These are phyloP conservation scores for Odontesthes bonariensis DNA, from an alignment of 2,113 vertebrate species.

Conservation along the genomic window DNA sequence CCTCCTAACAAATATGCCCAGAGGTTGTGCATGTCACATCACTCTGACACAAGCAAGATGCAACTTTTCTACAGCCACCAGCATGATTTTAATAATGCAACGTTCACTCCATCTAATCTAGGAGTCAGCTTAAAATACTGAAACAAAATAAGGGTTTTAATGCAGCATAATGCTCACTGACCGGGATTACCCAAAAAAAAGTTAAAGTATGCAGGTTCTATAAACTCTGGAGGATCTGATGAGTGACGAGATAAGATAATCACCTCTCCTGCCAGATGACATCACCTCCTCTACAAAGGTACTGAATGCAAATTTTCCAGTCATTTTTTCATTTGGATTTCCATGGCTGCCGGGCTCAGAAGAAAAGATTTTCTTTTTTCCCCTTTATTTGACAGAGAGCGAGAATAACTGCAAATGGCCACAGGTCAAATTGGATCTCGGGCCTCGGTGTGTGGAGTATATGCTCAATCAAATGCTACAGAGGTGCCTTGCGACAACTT, in stretches of 20 bases:
- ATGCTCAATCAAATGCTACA: no score
- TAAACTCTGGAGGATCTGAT: conserved; percentile 49
- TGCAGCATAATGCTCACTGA: conserved; percentile 17
- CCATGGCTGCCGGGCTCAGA: neutral
- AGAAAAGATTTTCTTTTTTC: no score
- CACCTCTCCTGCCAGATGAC: conserved; percentile 16
- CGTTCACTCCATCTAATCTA: conserved; percentile 27
- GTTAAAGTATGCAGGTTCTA: conserved; percentile 48
- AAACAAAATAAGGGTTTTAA: conserved; percentile 54
- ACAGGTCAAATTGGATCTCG: neutral
- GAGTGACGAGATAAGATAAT: conserved; percentile 50
- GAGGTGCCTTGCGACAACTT: neutral
- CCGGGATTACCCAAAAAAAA: conserved; percentile 26
- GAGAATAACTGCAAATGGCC: neutral
- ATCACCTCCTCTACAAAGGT: conserved; percentile 12
- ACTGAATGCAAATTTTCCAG: neutral
- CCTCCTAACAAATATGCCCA: conserved; percentile 15
- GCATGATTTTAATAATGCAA: conserved; percentile 18
- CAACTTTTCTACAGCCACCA: conserved; percentile 10
- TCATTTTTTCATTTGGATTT: neutral
- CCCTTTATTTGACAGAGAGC: no score
- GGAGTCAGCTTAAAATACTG: conserved; percentile 21
- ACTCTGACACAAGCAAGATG: conserved; percentile 16
- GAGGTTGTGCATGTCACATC: conserved; percentile 1
- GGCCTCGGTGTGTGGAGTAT: no score